phyloP scores from a whole-genome alignment of 1,140 invertebrate genomes.

The Drosophila lacertosa region DNA sequence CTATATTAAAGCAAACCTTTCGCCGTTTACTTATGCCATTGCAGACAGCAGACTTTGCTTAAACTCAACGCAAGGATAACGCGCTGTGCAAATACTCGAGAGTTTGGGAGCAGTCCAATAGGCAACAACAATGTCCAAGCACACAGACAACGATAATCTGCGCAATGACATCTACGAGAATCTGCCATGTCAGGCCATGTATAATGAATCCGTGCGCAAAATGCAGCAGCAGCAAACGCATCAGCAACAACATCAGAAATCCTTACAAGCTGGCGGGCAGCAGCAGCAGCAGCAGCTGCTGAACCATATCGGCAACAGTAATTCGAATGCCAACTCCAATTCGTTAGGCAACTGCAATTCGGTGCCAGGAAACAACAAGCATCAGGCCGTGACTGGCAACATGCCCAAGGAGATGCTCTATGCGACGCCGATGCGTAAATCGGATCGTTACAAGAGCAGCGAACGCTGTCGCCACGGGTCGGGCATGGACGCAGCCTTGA shows the following conservation, averaged over 20 bases:
- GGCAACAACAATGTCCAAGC: conserved; percentile 74
- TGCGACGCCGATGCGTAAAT: conserved; percentile 80
- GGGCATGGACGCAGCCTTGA: conserved; percentile 1
- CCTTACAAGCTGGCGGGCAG: conserved; percentile 27
- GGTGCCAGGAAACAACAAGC: conserved; percentile 44
- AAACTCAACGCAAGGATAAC: conserved; percentile 61
- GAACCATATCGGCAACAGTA: conserved; percentile 38
- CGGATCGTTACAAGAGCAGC: conserved; percentile 83
- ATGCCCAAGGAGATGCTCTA: conserved; percentile 83
- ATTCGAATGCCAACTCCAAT: conserved; percentile 69
- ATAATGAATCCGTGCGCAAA: conserved; percentile 82
- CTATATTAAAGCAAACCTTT: background rate
- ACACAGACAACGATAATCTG: conserved; percentile 82
- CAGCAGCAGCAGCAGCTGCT: conserved; percentile 12
- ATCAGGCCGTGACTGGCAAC: conserved; percentile 46
- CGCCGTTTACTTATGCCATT: conserved; percentile 24
- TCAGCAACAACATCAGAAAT: conserved; percentile 36
- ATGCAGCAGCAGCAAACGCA: conserved; percentile 64
- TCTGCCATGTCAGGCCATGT: conserved; percentile 83
- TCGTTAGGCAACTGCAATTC: conserved; percentile 64
- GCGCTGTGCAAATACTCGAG: conserved; percentile 40
- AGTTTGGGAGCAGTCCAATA: conserved; percentile 1
- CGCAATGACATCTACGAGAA: conserved; percentile 84
- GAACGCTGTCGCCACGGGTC: conserved; percentile 62
- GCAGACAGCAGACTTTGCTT: conserved; percentile 37